Evolutionary conservation across 2,113 vertebrate genomes (phyloP).

Genomic region (Formicarius rufipectus): DNA sequence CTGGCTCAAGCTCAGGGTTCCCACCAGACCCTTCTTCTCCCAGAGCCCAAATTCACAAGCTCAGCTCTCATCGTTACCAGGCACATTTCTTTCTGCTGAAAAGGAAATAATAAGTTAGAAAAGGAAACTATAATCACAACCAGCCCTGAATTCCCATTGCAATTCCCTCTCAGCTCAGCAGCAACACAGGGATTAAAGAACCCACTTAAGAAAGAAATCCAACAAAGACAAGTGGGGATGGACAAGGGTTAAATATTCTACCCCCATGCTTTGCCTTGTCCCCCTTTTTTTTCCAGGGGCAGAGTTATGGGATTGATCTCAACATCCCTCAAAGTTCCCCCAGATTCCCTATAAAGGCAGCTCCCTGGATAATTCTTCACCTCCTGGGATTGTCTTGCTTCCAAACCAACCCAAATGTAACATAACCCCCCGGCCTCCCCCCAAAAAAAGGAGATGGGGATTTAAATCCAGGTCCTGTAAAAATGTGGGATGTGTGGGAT

Average conservation of each 20-base stretch:
- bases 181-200: background rate
- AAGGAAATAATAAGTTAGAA: accelerated
- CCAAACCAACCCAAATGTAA: background rate
- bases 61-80: accelerated
- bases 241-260: background rate
- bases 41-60: background rate
- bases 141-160: background rate
- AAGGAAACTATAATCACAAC: background rate
- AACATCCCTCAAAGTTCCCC: background rate
- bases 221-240: background rate
- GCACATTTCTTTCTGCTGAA: background rate
- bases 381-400: accelerated
- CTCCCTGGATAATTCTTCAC: background rate
- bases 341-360: background rate
- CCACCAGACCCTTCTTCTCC: too few relatives aligned
- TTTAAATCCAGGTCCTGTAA: background rate
- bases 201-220: background rate
- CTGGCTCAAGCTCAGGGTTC: too few relatives aligned
- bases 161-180: background rate
- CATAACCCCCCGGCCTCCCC: background rate
- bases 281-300: background rate
- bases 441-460: accelerated
- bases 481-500: accelerated
- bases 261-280: accelerated
- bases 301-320: background rate